These are phyloP conservation scores for Cydia strobilella DNA, from an alignment of 1,140 invertebrate species.

Conservation along the genomic window DNA sequence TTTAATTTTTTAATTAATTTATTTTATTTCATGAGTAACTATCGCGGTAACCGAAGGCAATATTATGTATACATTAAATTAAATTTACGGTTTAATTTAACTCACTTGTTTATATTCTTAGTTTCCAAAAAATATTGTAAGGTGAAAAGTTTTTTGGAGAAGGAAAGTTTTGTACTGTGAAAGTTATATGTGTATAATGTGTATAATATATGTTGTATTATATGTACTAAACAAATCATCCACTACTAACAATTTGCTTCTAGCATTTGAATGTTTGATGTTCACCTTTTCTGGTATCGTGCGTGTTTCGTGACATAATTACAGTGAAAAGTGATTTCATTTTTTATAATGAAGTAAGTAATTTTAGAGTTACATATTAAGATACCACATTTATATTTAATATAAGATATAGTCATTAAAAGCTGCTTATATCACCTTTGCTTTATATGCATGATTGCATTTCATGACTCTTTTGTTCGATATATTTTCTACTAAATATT, in stretches of 20 bases:
- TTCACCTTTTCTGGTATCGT: neutral
- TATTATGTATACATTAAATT: too few relatives aligned
- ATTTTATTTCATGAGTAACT: too few relatives aligned
- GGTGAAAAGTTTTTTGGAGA: too few relatives aligned
- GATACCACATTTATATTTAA: neutral
- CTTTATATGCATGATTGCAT: neutral
- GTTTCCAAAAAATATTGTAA: too few relatives aligned
- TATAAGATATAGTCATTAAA: neutral
- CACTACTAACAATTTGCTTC: neutral
- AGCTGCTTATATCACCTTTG: neutral
- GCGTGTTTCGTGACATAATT: neutral
- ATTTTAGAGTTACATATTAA: neutral
- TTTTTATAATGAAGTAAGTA: neutral
- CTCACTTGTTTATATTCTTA: too few relatives aligned
- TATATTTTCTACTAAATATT: neutral
- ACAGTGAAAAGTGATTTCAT: neutral
- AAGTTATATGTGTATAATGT: neutral
- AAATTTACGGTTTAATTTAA: too few relatives aligned
- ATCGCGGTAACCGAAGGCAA: too few relatives aligned
- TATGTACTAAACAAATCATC: neutral
- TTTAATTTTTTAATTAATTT: too few relatives aligned
- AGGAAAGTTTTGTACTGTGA: too few relatives aligned
- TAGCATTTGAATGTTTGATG: neutral
- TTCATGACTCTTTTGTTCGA: neutral
- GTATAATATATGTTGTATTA: neutral